Evolutionary conservation across 64 coral and sea anemone species (phyloP), one percentile per base, ranked within the genome.

Genomic region (Porites australiensis): DNA sequence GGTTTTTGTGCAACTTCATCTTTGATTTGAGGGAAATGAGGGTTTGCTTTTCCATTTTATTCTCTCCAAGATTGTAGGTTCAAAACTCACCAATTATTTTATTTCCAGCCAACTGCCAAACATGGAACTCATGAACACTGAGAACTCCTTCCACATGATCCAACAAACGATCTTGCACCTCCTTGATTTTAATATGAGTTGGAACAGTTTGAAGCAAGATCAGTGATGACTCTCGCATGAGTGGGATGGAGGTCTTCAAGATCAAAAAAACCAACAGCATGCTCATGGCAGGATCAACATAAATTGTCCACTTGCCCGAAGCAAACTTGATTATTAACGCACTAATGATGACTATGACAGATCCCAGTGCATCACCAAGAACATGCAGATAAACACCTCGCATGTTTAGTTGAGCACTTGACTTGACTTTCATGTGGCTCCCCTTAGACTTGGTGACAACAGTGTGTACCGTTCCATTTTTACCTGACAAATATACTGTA

Each of bases 171-270:
- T 99, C 94, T 71, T 95, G 91, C 3, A 99, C 94, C 16, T 99
- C 94, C 51, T 96, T 90, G 55, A 96, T 96, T 84, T 96, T 99
- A 16, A 99, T 99, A 60, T 99, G 98, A 7, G 98, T 99, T 6
- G 98, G 98, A 15, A 99, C 98, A 63, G 98, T 99, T 78, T 99
- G 98, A 27, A 99, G 88, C 6, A 99, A 85, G 79, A 99, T 99
- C 52, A 99, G 63, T 51, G 98, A 91, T 0, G 98, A 99, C 65
- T 99, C 98, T 5, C 73, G 86, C 77, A 99, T 83, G 37, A 99
- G 72, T 60, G 98, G 98, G 45, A 99, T 91, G 2, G 98, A 99
- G 8, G 98, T 96, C 58, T 89, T 95, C 77, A 99, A 51, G 37
- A 99, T 99, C 0, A 99, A 65, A 5, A 80, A 55, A 18, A 95